Conservation (phyloP, 2,113 vertebrate genomes). For the Monarcha castaneiventris region DNA sequence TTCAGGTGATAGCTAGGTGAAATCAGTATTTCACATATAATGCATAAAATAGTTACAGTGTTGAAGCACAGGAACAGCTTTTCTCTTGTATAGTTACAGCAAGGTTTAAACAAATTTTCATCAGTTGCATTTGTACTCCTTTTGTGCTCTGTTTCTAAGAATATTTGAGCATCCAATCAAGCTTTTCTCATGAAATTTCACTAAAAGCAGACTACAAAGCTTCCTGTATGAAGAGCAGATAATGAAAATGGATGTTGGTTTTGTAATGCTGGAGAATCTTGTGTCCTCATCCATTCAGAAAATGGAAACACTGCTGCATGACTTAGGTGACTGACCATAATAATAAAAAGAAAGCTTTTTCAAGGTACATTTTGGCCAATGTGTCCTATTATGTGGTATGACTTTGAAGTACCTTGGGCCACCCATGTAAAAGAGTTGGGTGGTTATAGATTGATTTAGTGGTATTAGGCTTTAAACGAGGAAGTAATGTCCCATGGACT, state of each 20-base stretch:
- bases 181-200: neutral
- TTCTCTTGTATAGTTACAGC: neutral
- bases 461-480: slow-evolving; percentile 51
- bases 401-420: slow-evolving; percentile 57
- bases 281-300: neutral
- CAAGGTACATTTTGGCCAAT: slow-evolving; percentile 26
- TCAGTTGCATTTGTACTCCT: neutral
- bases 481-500: slow-evolving; percentile 58
- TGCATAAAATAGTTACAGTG: neutral
- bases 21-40: neutral
- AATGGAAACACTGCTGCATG: neutral
- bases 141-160: neutral
- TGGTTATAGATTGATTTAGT: slow-evolving; percentile 60
- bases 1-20: neutral
- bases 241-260: neutral
- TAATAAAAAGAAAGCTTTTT: neutral
- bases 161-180: neutral
- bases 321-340: neutral
- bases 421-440: slow-evolving; percentile 46
- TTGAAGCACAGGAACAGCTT: neutral
- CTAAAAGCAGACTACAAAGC: neutral
- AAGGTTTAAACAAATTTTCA: neutral
- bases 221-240: neutral
- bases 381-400: slow-evolving; percentile 23
- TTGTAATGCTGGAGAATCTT: neutral